Conservation (phyloP, 1,140 invertebrate genomes). For the Drosophila novamexicana region DNA sequence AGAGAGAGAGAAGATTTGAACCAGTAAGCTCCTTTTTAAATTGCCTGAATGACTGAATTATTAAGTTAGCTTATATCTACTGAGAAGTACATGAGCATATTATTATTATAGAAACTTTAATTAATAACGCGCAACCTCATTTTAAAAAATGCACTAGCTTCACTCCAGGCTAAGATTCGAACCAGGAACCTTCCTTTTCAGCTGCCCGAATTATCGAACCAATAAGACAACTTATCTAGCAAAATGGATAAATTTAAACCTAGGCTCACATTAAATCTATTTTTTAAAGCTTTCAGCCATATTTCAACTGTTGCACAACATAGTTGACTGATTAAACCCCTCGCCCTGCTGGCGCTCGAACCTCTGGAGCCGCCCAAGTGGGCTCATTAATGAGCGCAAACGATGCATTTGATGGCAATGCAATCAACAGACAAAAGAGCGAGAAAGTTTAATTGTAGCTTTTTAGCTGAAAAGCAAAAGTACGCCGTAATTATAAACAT, state of each 20-base stretch:
- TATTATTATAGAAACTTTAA: too few relatives aligned
- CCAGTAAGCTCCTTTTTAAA: too few relatives aligned
- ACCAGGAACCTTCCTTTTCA: too few relatives aligned
- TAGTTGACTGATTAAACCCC: not conserved
- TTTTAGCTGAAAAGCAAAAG: constrained; percentile 64
- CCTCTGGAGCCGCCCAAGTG: constrained; percentile 18
- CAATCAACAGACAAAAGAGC: constrained; percentile 71
- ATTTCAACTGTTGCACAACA: constrained; percentile 3
- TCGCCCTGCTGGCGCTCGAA: not conserved
- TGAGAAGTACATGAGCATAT: too few relatives aligned
- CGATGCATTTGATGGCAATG: constrained; percentile 63
- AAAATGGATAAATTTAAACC: not conserved
- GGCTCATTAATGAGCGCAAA: constrained; percentile 60
- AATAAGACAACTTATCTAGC: not conserved
- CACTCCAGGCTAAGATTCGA: too few relatives aligned
- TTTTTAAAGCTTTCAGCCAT: not conserved
- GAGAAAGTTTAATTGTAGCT: constrained; percentile 77
- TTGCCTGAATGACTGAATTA: too few relatives aligned
- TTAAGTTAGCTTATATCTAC: too few relatives aligned
- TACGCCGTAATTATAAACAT: constrained; percentile 60
- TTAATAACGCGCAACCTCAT: too few relatives aligned
- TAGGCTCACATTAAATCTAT: not conserved
- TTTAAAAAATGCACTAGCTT: too few relatives aligned
- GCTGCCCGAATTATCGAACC: too few relatives aligned
- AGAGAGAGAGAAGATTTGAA: too few relatives aligned